Percentiles rank a stretch among this genome's conserved stretches.
These are phyloP conservation scores for Ptilorrhoa leucosticta DNA, from an alignment of 2,113 vertebrate genomes.

Conservation along the genomic window DNA sequence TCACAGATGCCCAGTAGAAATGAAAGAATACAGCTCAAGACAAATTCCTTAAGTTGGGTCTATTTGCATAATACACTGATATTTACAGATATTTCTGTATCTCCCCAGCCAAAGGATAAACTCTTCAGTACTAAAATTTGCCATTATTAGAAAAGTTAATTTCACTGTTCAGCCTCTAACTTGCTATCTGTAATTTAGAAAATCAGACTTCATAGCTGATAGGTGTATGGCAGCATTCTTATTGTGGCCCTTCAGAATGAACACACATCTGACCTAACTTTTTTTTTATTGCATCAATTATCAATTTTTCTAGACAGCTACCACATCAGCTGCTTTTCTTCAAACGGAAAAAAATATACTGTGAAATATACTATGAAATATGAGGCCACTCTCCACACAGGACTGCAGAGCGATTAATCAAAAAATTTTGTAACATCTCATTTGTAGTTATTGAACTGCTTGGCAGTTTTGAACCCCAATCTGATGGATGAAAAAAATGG, in stretches of 20 bases:
- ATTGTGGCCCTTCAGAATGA: conserved; percentile 33
- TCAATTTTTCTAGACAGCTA: conserved; percentile 30
- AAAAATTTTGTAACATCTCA: neutral
- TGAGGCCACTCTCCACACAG: neutral
- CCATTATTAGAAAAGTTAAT: neutral
- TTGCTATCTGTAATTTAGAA: conserved; percentile 32
- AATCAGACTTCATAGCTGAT: conserved; percentile 56
- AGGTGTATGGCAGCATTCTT: conserved; percentile 52
- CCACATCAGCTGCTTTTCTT: neutral
- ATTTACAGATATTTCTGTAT: neutral
- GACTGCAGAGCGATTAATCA: neutral
- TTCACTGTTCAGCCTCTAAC: neutral
- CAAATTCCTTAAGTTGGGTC: conserved; percentile 49
- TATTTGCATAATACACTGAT: conserved; percentile 32
- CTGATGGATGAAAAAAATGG: neutral
- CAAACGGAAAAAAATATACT: neutral
- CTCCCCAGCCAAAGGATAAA: neutral
- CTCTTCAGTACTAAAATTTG: neutral
- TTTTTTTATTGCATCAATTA: conserved; percentile 55
- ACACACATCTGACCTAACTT: conserved; percentile 1
- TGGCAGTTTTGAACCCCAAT: neutral
- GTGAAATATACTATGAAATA: neutral
- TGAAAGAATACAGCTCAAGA: conserved; percentile 45
- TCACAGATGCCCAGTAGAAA: conserved; percentile 50
- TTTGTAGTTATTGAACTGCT: neutral